Conservation (phyloP, 2,113 vertebrate genomes). For the Daubentonia madagascariensis region DNA sequence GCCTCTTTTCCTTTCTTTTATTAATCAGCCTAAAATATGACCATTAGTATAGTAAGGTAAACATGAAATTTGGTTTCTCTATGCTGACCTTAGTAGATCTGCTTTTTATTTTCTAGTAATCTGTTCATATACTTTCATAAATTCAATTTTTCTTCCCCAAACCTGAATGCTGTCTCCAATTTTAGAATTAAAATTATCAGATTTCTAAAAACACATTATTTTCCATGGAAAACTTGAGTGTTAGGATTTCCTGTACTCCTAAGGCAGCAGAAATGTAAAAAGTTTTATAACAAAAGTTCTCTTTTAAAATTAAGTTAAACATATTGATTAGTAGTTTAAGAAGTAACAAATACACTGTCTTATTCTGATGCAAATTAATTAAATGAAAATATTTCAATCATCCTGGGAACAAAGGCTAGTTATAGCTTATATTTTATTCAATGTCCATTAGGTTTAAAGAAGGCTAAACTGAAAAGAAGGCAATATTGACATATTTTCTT, state of each 20-base stretch:
- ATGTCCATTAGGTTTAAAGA: neutral
- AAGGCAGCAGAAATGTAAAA: neutral
- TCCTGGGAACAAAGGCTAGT: neutral
- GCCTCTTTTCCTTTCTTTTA: neutral
- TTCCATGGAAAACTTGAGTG: neutral
- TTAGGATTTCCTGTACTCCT: neutral
- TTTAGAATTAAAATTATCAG: constrained; percentile 8
- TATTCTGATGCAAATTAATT: constrained; percentile 27
- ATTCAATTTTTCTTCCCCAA: neutral
- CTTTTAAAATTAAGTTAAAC: neutral
- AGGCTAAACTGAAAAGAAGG: neutral
- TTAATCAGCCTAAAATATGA: neutral
- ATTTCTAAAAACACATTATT: constrained; percentile 13
- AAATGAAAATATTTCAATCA: constrained; percentile 10
- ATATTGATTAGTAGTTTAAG: neutral
- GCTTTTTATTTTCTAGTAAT: constrained; percentile 1
- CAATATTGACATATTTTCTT: neutral
- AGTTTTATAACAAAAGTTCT: neutral
- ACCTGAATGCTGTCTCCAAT: neutral
- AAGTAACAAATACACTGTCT: neutral
- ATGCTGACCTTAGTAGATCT: neutral
- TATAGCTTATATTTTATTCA: neutral
- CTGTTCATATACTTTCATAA: constrained; percentile 16
- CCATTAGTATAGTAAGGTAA: neutral
- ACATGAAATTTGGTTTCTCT: neutral